A percentile compares a stretch with the other conserved stretches of the same genome.
These are phyloP conservation scores for Graptemys geographica DNA, from an alignment of 2,797 vertebrate genomes.

Conservation along the genomic window DNA sequence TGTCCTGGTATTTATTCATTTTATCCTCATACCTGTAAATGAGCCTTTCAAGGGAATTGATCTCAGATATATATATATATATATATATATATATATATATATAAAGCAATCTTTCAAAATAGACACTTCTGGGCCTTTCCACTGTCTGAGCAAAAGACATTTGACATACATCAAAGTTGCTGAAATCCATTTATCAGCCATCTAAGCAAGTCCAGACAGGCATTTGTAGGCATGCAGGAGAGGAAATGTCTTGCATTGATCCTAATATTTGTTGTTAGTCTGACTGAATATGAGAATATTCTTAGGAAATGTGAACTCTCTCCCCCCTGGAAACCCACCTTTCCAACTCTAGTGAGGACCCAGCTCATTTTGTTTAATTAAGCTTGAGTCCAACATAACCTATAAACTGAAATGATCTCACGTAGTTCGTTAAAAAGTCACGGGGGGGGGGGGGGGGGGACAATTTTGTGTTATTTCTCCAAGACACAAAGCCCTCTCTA, in stretches of 20 bases:
- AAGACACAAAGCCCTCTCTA: not conserved
- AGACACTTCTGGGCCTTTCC: not conserved
- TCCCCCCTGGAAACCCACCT: not conserved
- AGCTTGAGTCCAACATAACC: not conserved
- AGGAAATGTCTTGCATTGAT: not conserved
- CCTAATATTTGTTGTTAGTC: not conserved
- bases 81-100: not conserved
- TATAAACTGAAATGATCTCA: not conserved
- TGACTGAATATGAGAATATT: not conserved
- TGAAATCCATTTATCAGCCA: not conserved
- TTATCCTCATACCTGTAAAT: constrained; percentile 2
- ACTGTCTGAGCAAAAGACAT: not conserved
- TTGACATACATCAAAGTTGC: not conserved
- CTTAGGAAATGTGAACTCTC: not conserved
- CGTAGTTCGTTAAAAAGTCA: not conserved
- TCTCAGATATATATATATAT: not conserved
- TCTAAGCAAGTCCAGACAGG: not conserved
- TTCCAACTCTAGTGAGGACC: not conserved
- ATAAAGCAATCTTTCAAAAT: not conserved
- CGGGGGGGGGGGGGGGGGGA: not conserved
- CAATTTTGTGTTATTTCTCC: fast-evolving
- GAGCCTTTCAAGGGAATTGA: not conserved
- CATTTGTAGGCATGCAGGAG: not conserved
- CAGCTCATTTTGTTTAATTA: not conserved
- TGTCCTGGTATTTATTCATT: not conserved